Conservation (phyloP, 2,888 invertebrate genomes). For the Anarsia innoxiella region DNA sequence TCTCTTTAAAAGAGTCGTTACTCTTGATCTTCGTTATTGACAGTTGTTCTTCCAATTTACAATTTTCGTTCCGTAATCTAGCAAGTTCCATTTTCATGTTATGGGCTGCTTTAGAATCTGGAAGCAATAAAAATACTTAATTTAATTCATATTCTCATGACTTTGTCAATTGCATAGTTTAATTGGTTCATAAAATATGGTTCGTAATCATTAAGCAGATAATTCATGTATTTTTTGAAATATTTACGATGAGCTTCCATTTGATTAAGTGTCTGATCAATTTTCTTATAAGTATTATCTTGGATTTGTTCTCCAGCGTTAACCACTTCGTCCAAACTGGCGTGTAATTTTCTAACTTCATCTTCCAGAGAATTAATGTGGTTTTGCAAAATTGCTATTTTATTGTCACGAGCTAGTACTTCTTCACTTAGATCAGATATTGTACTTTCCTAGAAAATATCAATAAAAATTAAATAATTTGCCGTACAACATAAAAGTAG, state of each 20-base stretch:
- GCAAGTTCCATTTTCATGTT: slow-evolving; percentile 59
- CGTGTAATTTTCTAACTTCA: slow-evolving; percentile 47
- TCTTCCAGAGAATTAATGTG: slow-evolving; percentile 54
- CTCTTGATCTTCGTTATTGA: slow-evolving; percentile 35
- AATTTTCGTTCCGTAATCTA: slow-evolving; percentile 42
- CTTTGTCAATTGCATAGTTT: no score
- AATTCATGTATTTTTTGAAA: neutral
- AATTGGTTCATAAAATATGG: no score
- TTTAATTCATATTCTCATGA: no score
- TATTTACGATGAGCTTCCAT: slow-evolving; percentile 63
- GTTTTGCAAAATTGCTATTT: slow-evolving; percentile 54
- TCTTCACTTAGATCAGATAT: slow-evolving; percentile 42
- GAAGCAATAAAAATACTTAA: slow-evolving; percentile 16
- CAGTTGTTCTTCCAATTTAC: slow-evolving; percentile 38
- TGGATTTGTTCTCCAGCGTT: slow-evolving; percentile 47
- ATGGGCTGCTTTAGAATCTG: slow-evolving; percentile 63
- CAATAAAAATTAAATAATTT: no score
- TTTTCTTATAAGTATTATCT: slow-evolving; percentile 35
- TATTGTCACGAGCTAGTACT: slow-evolving; percentile 41
- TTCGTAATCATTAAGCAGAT: no score
- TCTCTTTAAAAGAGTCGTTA: slow-evolving; percentile 36
- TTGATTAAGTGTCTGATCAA: slow-evolving; percentile 40
- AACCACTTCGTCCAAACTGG: slow-evolving; percentile 35
- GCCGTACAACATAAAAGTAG: slow-evolving; percentile 1
- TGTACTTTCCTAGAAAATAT: slow-evolving; percentile 41